phyloP scores from a whole-genome alignment of 2,113 vertebrate species.

The Oryzias curvinotus region DNA sequence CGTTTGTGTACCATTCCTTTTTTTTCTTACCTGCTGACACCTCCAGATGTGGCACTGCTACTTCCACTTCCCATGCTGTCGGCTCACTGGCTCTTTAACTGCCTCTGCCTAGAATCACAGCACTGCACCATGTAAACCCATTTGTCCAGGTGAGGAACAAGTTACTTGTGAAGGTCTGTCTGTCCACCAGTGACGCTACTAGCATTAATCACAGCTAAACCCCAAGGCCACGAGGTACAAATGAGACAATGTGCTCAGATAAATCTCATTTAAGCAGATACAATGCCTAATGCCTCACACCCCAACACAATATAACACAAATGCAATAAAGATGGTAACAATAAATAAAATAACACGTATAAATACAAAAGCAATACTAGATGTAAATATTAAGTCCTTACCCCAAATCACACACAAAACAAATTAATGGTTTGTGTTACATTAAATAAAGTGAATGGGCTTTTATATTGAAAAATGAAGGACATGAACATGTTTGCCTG shows the following conservation, averaged over 20 bases:
- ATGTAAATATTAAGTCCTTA: too few species aligned
- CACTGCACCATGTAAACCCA: slow-evolving; percentile 34
- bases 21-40: slow-evolving; percentile 53
- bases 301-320: not conserved
- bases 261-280: slow-evolving; percentile 46
- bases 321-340: not conserved
- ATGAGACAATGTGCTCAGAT: slow-evolving; percentile 45
- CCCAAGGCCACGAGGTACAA: slow-evolving; percentile 24
- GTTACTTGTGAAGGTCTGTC: slow-evolving; percentile 32
- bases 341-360: too few species aligned
- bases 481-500: not conserved
- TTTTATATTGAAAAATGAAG: not conserved
- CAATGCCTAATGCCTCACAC: slow-evolving; percentile 16
- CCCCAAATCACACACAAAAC: too few species aligned
- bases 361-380: too few species aligned
- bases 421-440: too few species aligned
- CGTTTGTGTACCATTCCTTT: not conserved
- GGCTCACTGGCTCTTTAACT: slow-evolving; percentile 26
- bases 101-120: slow-evolving; percentile 29
- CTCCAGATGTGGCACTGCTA: slow-evolving; percentile 54
- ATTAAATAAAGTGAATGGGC: too few species aligned
- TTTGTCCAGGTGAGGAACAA: slow-evolving; percentile 60
- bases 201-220: slow-evolving; percentile 48
- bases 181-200: slow-evolving; percentile 16
- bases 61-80: slow-evolving; percentile 71